Percentiles rank a stretch among this genome's conserved stretches.
Evolutionary conservation across 2,888 invertebrate genomes (phyloP).

Genomic region (Gymnosoma rotundatum): DNA sequence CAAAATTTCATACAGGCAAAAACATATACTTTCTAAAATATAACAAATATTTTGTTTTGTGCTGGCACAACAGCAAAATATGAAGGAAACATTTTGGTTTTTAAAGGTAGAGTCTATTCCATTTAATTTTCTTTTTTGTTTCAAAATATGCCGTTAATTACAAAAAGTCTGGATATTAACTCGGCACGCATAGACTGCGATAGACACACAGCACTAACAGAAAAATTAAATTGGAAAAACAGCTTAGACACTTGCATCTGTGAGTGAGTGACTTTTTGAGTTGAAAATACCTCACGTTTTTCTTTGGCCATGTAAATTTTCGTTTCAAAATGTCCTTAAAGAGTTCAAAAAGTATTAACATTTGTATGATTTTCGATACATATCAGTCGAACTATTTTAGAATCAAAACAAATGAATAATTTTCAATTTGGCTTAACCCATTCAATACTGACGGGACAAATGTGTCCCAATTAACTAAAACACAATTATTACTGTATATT

Average conservation of each 20-base stretch:
- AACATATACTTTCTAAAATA: neutral
- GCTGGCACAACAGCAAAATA: slow-evolving; percentile 51
- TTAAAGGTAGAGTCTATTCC: slow-evolving; percentile 31
- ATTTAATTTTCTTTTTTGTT: slow-evolving; percentile 28
- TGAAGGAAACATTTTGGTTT: slow-evolving; percentile 46
- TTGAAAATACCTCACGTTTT: no score
- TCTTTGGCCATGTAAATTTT: no score
- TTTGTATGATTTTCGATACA: no score
- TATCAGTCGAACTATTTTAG: neutral
- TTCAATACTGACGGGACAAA: no score
- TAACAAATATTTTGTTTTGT: slow-evolving; percentile 49
- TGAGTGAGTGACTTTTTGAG: no score
- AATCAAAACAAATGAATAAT: neutral
- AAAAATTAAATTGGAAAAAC: neutral
- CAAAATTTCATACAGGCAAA: slow-evolving; percentile 5
- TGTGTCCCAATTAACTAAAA: no score
- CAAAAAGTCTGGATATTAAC: no score
- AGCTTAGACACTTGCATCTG: no score
- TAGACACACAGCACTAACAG: neutral
- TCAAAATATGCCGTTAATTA: slow-evolving; percentile 53
- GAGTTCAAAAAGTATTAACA: no score
- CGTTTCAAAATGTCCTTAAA: no score
- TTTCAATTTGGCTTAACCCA: no score
- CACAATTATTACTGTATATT: no score
- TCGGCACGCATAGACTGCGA: neutral